Evolutionary conservation across 2,113 vertebrate genomes (phyloP), one percentile per base, ranked within the genome.

Genomic region (Seriola rivoliana): DNA sequence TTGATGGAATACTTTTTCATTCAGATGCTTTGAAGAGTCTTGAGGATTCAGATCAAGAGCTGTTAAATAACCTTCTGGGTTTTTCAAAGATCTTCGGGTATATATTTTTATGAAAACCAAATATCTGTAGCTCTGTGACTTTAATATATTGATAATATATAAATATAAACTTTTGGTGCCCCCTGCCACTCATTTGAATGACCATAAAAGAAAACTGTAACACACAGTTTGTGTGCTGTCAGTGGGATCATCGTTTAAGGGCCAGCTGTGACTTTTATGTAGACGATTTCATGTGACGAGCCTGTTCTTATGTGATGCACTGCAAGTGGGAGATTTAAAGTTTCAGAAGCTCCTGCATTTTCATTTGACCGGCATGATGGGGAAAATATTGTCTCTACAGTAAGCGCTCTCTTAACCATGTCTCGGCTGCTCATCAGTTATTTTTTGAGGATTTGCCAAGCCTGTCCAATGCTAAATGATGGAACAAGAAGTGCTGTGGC

Each of bases 271-370:
- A 7, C 19, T 75, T 68, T 63, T 36, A 63, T 63, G 59, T 66
- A n/a, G 62, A 29, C 44, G 65, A n/a, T 69, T 66, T 86, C 42
- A 59, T 59, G 14, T 78, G 57, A 57, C 12, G 0, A 23, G 71
- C 9, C 57, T 50, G 36, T 14, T 71, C 46, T 71, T 23, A 13
- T 50, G 62, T 68, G 46, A 52, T 3, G 2, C 44, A 32, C 57
- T 36, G 81, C 57, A 44, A 34, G 75, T 70, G 62, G n/a, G 21
- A 67, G 55, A 63, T 74, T 78, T 74, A 42, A 55, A 80, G 13
- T 57, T 46, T 72, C 36, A 67, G 25, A 34, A 67, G 16, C 66
- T 57, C 5, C 72, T 32, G 25, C 44, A 36, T 65, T 50, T 14
- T 9, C 65, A 70, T 25, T 29, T 67, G 59, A 71, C 40, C 52